phyloP scores from a whole-genome alignment of 2,113 vertebrate genomes.

The Cyrtonyx montezumae region DNA sequence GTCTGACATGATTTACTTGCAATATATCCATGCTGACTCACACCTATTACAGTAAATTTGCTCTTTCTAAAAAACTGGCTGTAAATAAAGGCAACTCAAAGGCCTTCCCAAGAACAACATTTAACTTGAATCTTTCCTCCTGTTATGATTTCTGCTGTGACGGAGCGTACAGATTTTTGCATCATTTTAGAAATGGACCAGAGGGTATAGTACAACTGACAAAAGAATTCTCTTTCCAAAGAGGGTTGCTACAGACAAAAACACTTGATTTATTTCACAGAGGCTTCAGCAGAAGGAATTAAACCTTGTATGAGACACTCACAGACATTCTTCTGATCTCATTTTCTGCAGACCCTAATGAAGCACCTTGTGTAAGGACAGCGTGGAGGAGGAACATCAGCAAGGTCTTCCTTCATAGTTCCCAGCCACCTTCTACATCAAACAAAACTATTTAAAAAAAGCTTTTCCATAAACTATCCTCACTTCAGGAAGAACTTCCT shows the following conservation, averaged over 20 bases:
- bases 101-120: background rate
- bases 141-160: background rate
- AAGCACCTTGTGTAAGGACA: background rate
- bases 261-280: background rate
- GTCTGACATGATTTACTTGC: conserved; percentile 44
- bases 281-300: background rate
- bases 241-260: background rate
- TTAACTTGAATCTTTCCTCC: background rate
- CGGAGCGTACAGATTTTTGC: background rate
- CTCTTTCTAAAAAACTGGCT: background rate
- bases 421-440: background rate
- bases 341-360: background rate
- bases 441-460: background rate
- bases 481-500: background rate
- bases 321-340: background rate
- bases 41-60: conserved; percentile 1
- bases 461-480: background rate
- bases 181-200: background rate
- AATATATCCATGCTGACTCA: conserved; percentile 10
- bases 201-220: background rate
- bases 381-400: background rate
- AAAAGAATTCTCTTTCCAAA: background rate
- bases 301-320: background rate
- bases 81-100: background rate
- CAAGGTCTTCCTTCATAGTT: background rate